A percentile compares a stretch with the other conserved stretches of the same genome.
Evolutionary conservation across 2,797 vertebrate species (phyloP).

Genomic region (Phoxinus dragarum): DNA sequence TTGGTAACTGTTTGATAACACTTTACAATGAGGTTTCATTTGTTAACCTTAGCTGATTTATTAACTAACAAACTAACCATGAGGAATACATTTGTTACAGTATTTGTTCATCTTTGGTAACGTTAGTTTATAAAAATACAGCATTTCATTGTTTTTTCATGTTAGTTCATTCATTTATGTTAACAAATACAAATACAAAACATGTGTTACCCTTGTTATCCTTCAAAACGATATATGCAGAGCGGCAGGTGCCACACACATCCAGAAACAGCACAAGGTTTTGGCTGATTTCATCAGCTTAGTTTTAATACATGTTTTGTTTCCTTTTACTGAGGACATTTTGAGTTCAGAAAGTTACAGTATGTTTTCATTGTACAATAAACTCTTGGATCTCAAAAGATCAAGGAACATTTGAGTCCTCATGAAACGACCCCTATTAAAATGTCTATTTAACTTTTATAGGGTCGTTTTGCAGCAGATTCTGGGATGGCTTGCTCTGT

Average conservation of each 20-base stretch:
- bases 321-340: not conserved
- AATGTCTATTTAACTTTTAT: slow-evolving; percentile 27
- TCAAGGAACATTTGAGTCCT: slow-evolving; percentile 6
- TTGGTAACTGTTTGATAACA: no score
- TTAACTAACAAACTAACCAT: no score
- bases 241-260: not conserved
- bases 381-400: slow-evolving; percentile 3
- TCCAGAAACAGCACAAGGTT: not conserved
- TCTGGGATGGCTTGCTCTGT: slow-evolving; percentile 94
- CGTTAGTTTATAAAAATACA: no score
- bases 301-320: not conserved
- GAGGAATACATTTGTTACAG: no score
- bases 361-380: not conserved
- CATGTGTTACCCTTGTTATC: no score
- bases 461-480: slow-evolving; percentile 86
- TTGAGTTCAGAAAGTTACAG: not conserved
- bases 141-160: no score
- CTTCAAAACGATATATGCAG: no score
- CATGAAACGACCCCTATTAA: slow-evolving; percentile 1
- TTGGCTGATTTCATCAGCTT: not conserved
- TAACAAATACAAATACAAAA: no score
- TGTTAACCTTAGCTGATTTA: no score
- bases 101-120: no score
- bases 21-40: no score
- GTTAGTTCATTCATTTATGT: no score